Conservation (phyloP, 2,888 invertebrate species). For the Pristionchus exspectatus region DNA sequence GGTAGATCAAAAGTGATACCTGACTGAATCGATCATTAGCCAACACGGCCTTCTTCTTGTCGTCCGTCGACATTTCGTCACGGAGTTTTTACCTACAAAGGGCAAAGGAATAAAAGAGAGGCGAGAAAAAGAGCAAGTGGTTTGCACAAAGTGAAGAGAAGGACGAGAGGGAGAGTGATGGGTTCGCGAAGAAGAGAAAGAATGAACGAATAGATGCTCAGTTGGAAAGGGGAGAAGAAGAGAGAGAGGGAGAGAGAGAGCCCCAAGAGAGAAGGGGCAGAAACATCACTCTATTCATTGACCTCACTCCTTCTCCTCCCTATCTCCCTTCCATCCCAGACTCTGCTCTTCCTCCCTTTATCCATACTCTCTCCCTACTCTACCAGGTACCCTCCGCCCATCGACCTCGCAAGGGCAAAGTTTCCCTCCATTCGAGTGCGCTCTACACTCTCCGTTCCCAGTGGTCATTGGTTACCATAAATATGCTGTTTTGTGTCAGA, state of each 20-base stretch:
- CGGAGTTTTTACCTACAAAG: constrained; percentile 46
- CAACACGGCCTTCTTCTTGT: constrained; percentile 53
- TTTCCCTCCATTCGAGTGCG: neutral
- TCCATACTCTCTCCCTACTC: neutral
- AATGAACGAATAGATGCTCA: neutral
- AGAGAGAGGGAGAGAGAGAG: constrained; percentile 29
- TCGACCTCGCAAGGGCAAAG: constrained; percentile 46
- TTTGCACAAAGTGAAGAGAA: constrained; percentile 5
- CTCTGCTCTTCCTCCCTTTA: neutral
- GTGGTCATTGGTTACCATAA: neutral
- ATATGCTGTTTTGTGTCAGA: neutral
- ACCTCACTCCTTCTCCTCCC: constrained; percentile 1
- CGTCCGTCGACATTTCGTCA: constrained; percentile 48
- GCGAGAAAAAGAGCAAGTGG: constrained; percentile 39
- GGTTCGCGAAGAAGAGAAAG: constrained; percentile 10
- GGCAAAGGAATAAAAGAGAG: neutral
- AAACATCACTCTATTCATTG: constrained; percentile 52
- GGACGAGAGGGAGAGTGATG: neutral
- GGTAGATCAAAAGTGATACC: neutral
- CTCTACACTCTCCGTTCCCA: neutral
- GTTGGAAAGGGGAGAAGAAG: constrained; percentile 13
- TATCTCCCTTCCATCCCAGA: neutral
- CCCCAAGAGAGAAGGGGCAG: constrained; percentile 32
- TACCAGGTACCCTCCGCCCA: neutral
- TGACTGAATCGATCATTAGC: constrained; percentile 51